Percentiles rank a stretch among this genome's conserved stretches.
Evolutionary conservation across 2,113 vertebrate genomes (phyloP).

Genomic region (Urocitellus parryii): DNA sequence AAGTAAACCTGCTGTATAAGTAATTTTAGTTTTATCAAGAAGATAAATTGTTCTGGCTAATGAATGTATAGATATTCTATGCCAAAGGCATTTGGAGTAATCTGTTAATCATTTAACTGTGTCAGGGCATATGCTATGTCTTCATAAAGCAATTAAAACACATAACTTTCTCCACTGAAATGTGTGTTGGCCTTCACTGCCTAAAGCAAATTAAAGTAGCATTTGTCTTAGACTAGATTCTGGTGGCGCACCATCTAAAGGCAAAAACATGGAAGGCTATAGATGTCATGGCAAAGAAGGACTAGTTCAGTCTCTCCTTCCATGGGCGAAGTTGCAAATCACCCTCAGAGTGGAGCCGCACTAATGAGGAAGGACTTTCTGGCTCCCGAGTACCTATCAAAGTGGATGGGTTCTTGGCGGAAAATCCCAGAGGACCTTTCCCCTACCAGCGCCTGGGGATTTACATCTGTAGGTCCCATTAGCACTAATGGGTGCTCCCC

Average conservation of each 20-base stretch:
- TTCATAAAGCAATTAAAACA: constrained; percentile 90
- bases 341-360: not conserved
- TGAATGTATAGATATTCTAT: constrained; percentile 90
- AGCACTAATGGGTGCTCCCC: constrained; percentile 65
- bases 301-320: not conserved
- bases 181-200: constrained; percentile 83
- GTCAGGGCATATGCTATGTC: constrained; percentile 90
- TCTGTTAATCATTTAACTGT: constrained; percentile 92
- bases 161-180: constrained; percentile 86
- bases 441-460: constrained; percentile 67
- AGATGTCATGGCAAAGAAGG: not conserved
- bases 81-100: constrained; percentile 88
- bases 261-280: constrained; percentile 62
- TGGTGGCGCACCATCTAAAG: constrained; percentile 70
- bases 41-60: constrained; percentile 90
- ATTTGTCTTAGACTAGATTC: constrained; percentile 84
- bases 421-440: constrained; percentile 44
- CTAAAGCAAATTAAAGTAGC: constrained; percentile 87
- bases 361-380: constrained; percentile 52
- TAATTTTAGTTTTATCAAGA: constrained; percentile 92
- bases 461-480: constrained; percentile 77
- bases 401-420: constrained; percentile 27
- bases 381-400: not conserved
- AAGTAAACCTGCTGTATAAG: constrained; percentile 90
- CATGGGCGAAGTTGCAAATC: constrained; percentile 27